Percentiles rank a stretch among this genome's conserved stretches.
These are phyloP conservation scores for Apeira syringaria DNA, from an alignment of 2,888 invertebrate genomes.

Conservation along the genomic window DNA sequence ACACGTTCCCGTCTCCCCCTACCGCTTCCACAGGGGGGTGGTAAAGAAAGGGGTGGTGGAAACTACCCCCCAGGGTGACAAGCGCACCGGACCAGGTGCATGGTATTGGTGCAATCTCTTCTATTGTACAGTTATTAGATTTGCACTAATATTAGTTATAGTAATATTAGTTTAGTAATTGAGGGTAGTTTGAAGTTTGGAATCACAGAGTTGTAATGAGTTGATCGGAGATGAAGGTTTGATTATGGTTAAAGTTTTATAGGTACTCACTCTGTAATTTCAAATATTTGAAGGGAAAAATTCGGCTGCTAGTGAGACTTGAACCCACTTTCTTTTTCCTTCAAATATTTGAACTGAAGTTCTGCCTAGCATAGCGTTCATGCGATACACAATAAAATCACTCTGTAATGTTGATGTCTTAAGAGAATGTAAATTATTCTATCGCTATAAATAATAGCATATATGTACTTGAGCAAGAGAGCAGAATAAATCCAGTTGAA, in stretches of 20 bases:
- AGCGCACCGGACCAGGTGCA: conserved; percentile 62
- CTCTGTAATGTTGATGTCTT: too few relatives aligned
- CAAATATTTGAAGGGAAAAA: too few relatives aligned
- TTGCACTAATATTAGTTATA: conserved; percentile 41
- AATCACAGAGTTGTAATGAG: conserved; percentile 17
- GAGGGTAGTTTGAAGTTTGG: conserved; percentile 26
- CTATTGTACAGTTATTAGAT: conserved; percentile 60
- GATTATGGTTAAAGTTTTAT: neutral
- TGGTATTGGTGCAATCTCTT: conserved; percentile 66
- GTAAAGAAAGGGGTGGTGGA: conserved; percentile 27
- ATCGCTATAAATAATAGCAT: too few relatives aligned
- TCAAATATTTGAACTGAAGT: too few relatives aligned
- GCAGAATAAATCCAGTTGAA: too few relatives aligned
- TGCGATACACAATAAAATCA: too few relatives aligned
- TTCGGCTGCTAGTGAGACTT: too few relatives aligned
- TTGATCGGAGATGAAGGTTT: conserved; percentile 9
- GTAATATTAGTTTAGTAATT: conserved; percentile 36
- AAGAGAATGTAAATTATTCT: too few relatives aligned
- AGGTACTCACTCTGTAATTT: too few relatives aligned
- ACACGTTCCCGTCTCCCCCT: conserved; percentile 48
- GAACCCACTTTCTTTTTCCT: too few relatives aligned
- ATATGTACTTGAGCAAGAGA: too few relatives aligned
- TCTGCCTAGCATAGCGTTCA: too few relatives aligned
- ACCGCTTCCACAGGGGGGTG: conserved; percentile 26
- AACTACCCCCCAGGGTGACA: conserved; percentile 45